A percentile compares a stretch with the other conserved stretches of the same genome.
These are phyloP conservation scores for Psettodes erumei DNA, from an alignment of 2,113 vertebrate species.

Conservation along the genomic window DNA sequence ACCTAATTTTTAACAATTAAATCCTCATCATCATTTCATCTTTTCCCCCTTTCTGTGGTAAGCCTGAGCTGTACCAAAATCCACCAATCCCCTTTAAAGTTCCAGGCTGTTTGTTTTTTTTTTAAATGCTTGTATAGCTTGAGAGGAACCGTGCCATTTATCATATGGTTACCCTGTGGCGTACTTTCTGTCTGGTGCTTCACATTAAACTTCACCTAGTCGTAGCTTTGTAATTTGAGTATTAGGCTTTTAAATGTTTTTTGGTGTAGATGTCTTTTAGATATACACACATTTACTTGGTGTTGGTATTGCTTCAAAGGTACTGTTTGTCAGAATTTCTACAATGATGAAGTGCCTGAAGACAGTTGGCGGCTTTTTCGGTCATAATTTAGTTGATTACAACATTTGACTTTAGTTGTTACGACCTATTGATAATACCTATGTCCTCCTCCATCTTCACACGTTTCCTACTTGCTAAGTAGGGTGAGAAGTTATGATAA, in stretches of 20 bases:
- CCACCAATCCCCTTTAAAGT: not conserved
- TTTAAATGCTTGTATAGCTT: not conserved
- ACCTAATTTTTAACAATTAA: not conserved
- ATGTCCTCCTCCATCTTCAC: not conserved
- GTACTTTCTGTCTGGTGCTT: not conserved
- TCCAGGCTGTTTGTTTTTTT: not conserved
- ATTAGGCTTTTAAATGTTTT: not conserved
- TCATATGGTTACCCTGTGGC: not conserved
- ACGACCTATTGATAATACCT: not conserved
- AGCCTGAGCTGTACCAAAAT: not conserved
- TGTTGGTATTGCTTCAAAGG: not conserved
- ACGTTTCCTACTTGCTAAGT: not conserved
- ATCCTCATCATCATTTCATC: not conserved
- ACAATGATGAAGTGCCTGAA: not conserved
- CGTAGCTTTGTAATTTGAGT: not conserved
- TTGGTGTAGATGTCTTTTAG: not conserved
- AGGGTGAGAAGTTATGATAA: not conserved
- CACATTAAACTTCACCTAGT: not conserved
- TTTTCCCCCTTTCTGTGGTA: not conserved
- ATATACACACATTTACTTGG: not conserved
- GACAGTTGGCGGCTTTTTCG: not conserved
- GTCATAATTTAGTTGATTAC: not conserved
- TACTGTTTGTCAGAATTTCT: not conserved
- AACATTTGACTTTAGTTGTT: no score
- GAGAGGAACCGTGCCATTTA: not conserved